Evolutionary conservation across 2,888 invertebrate species (phyloP), one percentile per base, ranked within the genome.

Genomic region (Chesias legatella): DNA sequence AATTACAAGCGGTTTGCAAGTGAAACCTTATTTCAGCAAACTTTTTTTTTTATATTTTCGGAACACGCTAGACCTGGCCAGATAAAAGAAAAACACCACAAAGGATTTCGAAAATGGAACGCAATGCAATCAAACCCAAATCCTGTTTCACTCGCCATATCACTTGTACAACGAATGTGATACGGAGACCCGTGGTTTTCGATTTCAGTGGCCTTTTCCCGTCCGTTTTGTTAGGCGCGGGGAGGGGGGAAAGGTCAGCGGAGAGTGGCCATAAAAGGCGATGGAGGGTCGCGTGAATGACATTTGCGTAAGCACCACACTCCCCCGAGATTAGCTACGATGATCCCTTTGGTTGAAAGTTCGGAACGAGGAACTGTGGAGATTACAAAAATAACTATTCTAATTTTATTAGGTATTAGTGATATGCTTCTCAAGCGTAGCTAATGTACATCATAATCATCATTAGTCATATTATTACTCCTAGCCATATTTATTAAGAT

Each of bases 241-340:
- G 8, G 48, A 30, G 49, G 48, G 53, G 46, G 58, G 61, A 64
- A 13, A 58, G 75, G 33, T 66, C 60, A 54, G 30, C 29, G 22
- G 40, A 29, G 31, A 34, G 40, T 69, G 70, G 73, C 51, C 58
- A 51, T 49, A 48, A 42, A 43, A 61, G 56, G 63, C 68, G 66
- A 67, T 67, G 73, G 75, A 72, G 77, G 79, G 70, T 73, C 64
- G 69, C 68, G 75, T 70, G 74, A 79, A 78, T 76, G 75, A 74
- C 80, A 78, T 81, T 80, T 79, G 72, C 74, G 72, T 79, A 78
- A 79, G 74, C 72, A 69, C 60, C 69, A 63, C 63, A 72, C 68
- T 64, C 79, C 76, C 72, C 71, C 56, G 72, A 78, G 81, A 80
- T 81, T 79, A 81, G 74, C 71, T 65, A 51, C 61, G 64, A 67